Percentiles rank a stretch among this genome's conserved stretches.
Conservation (phyloP, 2,113 vertebrate species). For the Hepsetus odoe region DNA sequence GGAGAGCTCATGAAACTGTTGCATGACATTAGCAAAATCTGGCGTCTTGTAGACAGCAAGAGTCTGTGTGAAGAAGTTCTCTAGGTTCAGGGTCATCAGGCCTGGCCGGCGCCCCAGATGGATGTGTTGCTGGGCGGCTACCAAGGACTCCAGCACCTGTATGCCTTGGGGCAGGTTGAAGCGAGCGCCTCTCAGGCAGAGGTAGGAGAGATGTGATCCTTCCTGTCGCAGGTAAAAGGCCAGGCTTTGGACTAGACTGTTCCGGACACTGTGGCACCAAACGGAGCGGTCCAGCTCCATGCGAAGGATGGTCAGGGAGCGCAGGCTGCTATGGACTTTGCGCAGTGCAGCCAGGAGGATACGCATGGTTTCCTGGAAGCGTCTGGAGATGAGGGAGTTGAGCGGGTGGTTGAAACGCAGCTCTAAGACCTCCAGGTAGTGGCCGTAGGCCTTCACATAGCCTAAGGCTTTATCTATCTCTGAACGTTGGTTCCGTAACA, state of each 20-base stretch:
- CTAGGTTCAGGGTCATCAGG: conserved; percentile 68
- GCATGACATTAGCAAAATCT: conserved; percentile 67
- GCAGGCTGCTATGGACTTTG: conserved; percentile 65
- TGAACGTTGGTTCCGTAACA: conserved; percentile 47
- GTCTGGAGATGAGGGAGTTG: conserved; percentile 63
- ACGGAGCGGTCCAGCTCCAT: conserved; percentile 70
- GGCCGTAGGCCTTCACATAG: conserved; percentile 72
- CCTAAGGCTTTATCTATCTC: conserved; percentile 68
- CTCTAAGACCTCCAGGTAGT: conserved; percentile 73
- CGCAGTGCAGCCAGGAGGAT: conserved; percentile 67
- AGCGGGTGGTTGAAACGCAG: conserved; percentile 70
- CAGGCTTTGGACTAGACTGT: conserved; percentile 67
- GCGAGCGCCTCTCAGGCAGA: conserved; percentile 73
- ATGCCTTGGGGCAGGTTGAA: conserved; percentile 73
- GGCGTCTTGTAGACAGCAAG: conserved; percentile 68
- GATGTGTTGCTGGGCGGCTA: conserved; percentile 45
- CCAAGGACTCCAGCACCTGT: conserved; percentile 67
- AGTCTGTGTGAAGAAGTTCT: conserved; percentile 72
- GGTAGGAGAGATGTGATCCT: conserved; percentile 64
- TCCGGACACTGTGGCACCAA: conserved; percentile 66
- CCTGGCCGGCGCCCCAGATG: conserved; percentile 50
- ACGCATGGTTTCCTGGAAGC: conserved; percentile 71
- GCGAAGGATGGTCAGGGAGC: conserved; percentile 67
- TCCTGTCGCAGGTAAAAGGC: conserved; percentile 69
- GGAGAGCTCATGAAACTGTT: conserved; percentile 63